Evolutionary conservation across 64 coral and sea anemone genomes (phyloP), one percentile per base, ranked within the genome.

Genomic region (Stichodactyla helianthus): DNA sequence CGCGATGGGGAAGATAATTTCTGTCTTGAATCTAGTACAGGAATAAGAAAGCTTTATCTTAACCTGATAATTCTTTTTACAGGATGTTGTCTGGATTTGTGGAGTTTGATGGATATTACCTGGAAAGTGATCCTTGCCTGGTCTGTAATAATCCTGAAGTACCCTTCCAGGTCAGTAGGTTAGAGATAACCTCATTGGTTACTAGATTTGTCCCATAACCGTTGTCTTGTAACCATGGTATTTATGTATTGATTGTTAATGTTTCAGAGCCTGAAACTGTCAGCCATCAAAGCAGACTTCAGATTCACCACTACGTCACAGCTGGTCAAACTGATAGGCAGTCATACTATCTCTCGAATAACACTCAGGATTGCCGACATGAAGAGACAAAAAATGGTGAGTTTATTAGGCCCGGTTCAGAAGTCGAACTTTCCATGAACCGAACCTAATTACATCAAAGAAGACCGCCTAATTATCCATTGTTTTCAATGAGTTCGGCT

Each of bases 111-210:
- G 97, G 97, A 12, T 99, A 95, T 82, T 99, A 99, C 54, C 61
- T 99, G 84, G 97, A 99, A 82, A 99, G 97, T 91, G 97, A 99
- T 55, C 97, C 97, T 0, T 99, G 97, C 53, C 82, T 99, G n/a
- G 97, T 99, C 20, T 99, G 97, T 78, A 99, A 99, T 71, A 99
- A 99, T 62, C 97, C 97, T 14, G 97, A 99, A 84, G 97, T 99
- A 7, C 90, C 97, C 9, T 99, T 95, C 86, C 91, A 91, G 88
- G 91, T 95, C 57, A 86, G 23, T 27, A 31, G 7, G 10, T 26
- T 22, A 22, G 19, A 68, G 63, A n/a, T 22, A 68, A 20, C 4
- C 19, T 68, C 18, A 68, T 6, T 20, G 35, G 35, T 2, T 44
- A 44, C 35, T 44, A 3, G 35, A 44, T 44, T 11, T 58, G 14